Percentiles rank a stretch among this genome's conserved stretches.
Conservation (phyloP, 2,113 vertebrate species). For the Anoura caudifer region DNA sequence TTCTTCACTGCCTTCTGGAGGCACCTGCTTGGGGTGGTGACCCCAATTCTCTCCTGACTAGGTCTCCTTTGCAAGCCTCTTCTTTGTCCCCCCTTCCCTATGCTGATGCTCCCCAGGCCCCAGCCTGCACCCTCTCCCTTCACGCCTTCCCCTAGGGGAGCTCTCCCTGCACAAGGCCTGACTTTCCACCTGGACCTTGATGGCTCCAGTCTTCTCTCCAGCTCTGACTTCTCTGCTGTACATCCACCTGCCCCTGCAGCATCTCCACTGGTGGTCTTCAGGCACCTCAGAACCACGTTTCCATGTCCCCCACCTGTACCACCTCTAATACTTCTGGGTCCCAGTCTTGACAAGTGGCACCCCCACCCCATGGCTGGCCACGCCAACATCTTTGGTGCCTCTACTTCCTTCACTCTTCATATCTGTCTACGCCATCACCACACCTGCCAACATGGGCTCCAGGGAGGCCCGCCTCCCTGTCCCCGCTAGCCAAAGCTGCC, state of each 20-base stretch:
- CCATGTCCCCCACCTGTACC: background rate
- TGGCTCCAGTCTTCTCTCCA: background rate
- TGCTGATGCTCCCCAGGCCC: background rate
- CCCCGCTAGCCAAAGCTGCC: background rate
- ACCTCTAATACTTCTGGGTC: background rate
- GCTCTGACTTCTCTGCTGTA: background rate
- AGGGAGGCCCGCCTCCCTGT: background rate
- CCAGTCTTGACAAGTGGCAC: fast-evolving
- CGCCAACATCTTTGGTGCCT: background rate
- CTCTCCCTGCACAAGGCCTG: background rate
- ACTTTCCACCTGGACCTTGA: background rate
- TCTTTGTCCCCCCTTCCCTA: background rate
- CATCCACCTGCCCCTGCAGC: background rate
- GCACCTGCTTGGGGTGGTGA: background rate
- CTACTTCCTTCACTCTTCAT: background rate
- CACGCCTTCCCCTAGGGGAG: background rate
- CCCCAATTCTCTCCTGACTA: background rate
- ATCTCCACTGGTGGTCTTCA: background rate
- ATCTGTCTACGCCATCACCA: background rate
- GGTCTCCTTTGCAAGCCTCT: background rate
- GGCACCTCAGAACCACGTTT: background rate
- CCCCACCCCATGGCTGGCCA: fast-evolving
- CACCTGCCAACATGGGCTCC: fast-evolving
- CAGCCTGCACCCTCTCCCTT: background rate
- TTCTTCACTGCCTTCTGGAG: fast-evolving